Percentiles rank a stretch among this genome's conserved stretches.
Conservation (phyloP, 2,888 invertebrate genomes). For the Ophraella communa region DNA sequence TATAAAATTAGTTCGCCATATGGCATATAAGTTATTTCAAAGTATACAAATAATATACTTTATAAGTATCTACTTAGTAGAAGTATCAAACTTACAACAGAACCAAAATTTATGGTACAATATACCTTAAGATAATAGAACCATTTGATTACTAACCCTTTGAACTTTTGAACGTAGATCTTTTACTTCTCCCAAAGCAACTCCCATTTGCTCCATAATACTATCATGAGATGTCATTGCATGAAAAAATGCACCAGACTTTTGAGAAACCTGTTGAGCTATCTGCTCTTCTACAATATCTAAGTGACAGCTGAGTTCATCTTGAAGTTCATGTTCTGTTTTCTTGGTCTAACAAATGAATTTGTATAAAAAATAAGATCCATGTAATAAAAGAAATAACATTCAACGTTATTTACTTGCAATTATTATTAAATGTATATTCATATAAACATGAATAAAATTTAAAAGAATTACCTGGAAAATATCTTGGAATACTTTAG, state of each 20-base stretch:
- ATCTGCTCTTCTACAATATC: constrained; percentile 95
- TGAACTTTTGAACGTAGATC: constrained; percentile 77
- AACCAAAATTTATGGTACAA: too few species aligned
- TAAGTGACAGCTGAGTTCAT: constrained; percentile 91
- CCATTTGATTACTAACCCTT: constrained; percentile 53
- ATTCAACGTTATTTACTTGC: too few species aligned
- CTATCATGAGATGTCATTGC: constrained; percentile 98
- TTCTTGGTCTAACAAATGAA: constrained; percentile 59
- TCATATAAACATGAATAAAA: neutral
- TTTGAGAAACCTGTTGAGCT: constrained; percentile 90
- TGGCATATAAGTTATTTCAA: too few species aligned
- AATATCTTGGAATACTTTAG: constrained; percentile 82
- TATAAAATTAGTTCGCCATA: too few species aligned
- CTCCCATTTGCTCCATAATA: constrained; percentile 92
- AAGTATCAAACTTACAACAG: too few species aligned
- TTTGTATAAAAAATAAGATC: neutral
- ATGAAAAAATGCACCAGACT: constrained; percentile 96
- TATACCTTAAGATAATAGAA: neutral
- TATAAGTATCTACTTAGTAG: too few species aligned
- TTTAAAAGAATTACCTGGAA: constrained; percentile 59
- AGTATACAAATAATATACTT: too few species aligned
- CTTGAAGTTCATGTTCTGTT: constrained; percentile 77
- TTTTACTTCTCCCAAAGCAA: constrained; percentile 79
- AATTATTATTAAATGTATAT: neutral
- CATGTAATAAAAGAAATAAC: neutral